Evolutionary conservation across 2,113 vertebrate genomes (phyloP).

Genomic region (Chionodraco myersi): DNA sequence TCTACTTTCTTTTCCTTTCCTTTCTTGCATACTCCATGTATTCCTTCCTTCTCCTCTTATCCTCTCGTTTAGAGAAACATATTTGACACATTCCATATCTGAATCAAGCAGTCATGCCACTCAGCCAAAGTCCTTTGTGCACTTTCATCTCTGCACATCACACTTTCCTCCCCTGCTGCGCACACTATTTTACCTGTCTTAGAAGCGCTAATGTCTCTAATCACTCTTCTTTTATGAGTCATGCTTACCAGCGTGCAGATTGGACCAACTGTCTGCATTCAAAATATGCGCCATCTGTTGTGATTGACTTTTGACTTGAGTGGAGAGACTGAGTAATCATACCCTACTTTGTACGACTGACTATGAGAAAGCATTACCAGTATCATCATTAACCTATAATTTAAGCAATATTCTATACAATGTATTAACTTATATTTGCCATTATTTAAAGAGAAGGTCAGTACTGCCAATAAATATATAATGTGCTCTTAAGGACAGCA

Average conservation of each 20-base stretch:
- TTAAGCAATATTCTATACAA: background rate
- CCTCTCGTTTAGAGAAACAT: background rate
- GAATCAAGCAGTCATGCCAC: conserved; percentile 11
- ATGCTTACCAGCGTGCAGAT: conserved; percentile 26
- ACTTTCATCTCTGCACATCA: conserved; percentile 22
- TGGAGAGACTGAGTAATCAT: conserved; percentile 12
- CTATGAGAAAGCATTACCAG: background rate
- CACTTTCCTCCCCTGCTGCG: background rate
- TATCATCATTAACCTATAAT: background rate
- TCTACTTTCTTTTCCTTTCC: background rate
- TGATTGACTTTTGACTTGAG: conserved; percentile 34
- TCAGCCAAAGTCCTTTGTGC: conserved; percentile 11
- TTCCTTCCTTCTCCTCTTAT: background rate
- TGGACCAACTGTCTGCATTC: conserved; percentile 23
- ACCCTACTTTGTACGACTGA: background rate
- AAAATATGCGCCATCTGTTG: conserved; percentile 40
- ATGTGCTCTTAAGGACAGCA: background rate
- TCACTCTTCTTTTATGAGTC: conserved; percentile 31
- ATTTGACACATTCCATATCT: conserved; percentile 2
- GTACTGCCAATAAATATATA: no score
- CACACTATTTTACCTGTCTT: conserved; percentile 8
- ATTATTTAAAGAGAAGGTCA: no score
- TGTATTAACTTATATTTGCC: background rate
- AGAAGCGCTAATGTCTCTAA: conserved; percentile 11
- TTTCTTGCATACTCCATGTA: no score